A percentile compares a stretch with the other conserved stretches of the same genome.
phyloP scores from a whole-genome alignment of 2,797 vertebrate species.

The Anniella stebbinsi region DNA sequence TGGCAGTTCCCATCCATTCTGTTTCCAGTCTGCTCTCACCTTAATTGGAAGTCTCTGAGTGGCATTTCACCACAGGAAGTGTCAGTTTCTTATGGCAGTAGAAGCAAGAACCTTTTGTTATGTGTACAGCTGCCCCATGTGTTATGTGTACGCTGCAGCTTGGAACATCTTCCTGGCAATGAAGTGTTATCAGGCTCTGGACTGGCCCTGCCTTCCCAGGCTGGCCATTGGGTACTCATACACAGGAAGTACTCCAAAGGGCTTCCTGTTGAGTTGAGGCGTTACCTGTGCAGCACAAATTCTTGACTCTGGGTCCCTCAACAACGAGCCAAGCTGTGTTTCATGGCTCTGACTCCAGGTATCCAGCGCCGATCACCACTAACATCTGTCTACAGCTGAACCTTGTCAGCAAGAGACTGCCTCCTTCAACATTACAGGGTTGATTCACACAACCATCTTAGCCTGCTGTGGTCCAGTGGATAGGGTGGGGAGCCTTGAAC shows the following conservation, averaged over 20 bases:
- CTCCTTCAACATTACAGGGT: no score
- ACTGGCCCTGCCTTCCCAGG: not conserved
- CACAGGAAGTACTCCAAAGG: not conserved
- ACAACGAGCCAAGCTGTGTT: no score
- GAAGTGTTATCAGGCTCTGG: not conserved
- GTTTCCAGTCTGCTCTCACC: slow-evolving; percentile 23
- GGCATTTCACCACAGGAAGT: not conserved
- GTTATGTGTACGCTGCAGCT: not conserved
- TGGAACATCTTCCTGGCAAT: not conserved
- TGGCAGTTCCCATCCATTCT: slow-evolving; percentile 9
- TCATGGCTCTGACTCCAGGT: no score
- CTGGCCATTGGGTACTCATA: not conserved
- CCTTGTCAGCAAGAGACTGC: no score
- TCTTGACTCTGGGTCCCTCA: not conserved
- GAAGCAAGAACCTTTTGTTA: not conserved
- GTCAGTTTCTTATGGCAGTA: not conserved
- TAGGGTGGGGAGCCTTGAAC: no score
- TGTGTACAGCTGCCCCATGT: not conserved
- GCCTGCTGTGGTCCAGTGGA: no score
- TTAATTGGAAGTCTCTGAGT: slow-evolving; percentile 14
- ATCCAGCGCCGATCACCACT: no score
- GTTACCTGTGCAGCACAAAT: not conserved
- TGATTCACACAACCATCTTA: no score
- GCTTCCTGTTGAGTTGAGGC: not conserved
- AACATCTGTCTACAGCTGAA: no score